Percentiles rank a stretch among this genome's conserved stretches.
Conservation (phyloP, 2,888 invertebrate species). For the Phragmatobia fuliginosa region DNA sequence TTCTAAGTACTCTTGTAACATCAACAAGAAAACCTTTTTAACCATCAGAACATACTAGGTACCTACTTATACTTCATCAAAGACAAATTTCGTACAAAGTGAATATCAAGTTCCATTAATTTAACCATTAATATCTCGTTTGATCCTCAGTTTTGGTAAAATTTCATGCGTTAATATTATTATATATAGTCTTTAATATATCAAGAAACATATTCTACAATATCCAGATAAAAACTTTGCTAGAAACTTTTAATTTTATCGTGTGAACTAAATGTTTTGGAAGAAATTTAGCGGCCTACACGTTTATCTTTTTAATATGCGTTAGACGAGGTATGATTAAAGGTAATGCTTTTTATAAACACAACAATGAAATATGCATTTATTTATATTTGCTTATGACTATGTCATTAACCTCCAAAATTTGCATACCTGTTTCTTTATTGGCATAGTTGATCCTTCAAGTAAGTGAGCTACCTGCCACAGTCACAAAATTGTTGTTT, state of each 20-base stretch:
- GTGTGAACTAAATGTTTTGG: background rate
- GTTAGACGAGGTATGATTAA: background rate
- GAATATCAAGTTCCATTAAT: constrained; percentile 14
- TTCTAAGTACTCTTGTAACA: background rate
- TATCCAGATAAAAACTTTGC: background rate
- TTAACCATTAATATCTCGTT: constrained; percentile 8
- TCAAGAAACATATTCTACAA: background rate
- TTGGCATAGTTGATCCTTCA: too few relatives aligned
- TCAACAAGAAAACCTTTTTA: background rate
- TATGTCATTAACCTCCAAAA: too few relatives aligned
- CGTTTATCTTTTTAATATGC: background rate
- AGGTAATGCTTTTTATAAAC: background rate
- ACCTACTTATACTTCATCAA: constrained; percentile 22
- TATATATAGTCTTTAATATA: background rate
- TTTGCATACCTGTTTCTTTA: too few relatives aligned
- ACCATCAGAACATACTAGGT: background rate
- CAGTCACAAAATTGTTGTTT: too few relatives aligned
- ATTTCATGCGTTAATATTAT: constrained; percentile 5
- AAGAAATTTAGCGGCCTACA: background rate
- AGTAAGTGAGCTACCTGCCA: too few relatives aligned
- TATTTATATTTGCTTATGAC: background rate
- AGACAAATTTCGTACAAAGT: constrained; percentile 27
- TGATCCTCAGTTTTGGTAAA: constrained; percentile 13
- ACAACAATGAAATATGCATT: background rate
- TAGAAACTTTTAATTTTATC: background rate